Evolutionary conservation across 1,140 invertebrate genomes (phyloP).

Genomic region (Geopemphigus sp.): DNA sequence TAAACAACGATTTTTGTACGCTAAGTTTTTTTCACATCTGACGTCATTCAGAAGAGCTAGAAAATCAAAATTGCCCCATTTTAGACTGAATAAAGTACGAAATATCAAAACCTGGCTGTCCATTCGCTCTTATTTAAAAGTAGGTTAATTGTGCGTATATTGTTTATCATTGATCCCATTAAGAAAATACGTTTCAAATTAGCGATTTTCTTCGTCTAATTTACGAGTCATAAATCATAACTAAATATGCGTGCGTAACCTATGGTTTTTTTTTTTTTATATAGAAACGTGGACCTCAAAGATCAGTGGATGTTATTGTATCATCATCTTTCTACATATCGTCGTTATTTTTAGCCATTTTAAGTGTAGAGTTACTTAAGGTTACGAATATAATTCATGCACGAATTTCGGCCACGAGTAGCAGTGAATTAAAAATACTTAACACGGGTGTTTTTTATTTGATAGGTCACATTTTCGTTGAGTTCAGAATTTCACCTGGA

Average conservation of each 20-base stretch:
- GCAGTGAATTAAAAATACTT: not conserved
- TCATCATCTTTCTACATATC: slow-evolving; percentile 88
- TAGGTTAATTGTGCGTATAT: slow-evolving; percentile 54
- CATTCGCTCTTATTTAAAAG: slow-evolving; percentile 90
- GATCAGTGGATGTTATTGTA: slow-evolving; percentile 93
- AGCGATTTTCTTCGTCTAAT: not conserved
- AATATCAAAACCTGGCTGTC: slow-evolving; percentile 98
- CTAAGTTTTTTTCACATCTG: slow-evolving; percentile 92
- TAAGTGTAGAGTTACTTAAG: slow-evolving; percentile 83
- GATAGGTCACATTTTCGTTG: slow-evolving; percentile 40
- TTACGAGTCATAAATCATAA: not conserved
- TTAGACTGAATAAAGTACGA: slow-evolving; percentile 91
- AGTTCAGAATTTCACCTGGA: slow-evolving; percentile 81
- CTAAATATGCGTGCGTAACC: too few relatives aligned
- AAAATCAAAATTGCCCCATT: slow-evolving; percentile 92
- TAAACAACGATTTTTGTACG: slow-evolving; percentile 90
- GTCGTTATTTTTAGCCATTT: slow-evolving; percentile 78
- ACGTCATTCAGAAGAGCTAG: slow-evolving; percentile 87
- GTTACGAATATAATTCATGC: slow-evolving; percentile 57
- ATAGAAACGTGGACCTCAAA: slow-evolving; percentile 87
- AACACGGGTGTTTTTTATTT: not conserved
- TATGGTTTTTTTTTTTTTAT: too few relatives aligned
- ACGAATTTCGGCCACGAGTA: too few relatives aligned
- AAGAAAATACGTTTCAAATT: not conserved
- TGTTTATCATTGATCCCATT: not conserved